Evolutionary conservation across 2,113 vertebrate species (phyloP).

Genomic region (Grallaria varia): DNA sequence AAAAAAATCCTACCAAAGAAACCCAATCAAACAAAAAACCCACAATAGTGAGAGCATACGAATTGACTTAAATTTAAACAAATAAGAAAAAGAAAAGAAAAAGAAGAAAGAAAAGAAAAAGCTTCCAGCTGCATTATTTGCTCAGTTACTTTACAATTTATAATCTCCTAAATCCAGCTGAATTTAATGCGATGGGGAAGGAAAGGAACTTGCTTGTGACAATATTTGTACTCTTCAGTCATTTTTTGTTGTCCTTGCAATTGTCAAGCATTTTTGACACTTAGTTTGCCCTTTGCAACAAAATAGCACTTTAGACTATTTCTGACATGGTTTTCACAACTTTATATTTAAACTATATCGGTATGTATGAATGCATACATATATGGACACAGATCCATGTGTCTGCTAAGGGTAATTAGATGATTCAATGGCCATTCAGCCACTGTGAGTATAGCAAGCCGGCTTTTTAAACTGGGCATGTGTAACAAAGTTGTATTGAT

Average conservation of each 20-base stretch:
- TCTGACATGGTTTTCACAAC: background rate
- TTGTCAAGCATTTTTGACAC: background rate
- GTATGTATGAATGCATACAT: background rate
- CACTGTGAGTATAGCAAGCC: background rate
- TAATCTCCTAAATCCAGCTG: background rate
- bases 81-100: too few relatives aligned
- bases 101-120: background rate
- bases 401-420: background rate
- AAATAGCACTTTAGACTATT: background rate
- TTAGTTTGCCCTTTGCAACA: background rate
- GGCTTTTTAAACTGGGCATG: background rate
- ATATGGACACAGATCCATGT: background rate
- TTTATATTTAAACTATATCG: fast-evolving
- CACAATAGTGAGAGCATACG: fast-evolving
- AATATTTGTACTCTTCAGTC: background rate
- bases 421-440: background rate
- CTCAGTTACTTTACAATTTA: background rate
- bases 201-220: background rate
- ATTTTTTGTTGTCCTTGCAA: background rate
- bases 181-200: background rate
- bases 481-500: background rate
- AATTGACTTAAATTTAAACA: background rate
- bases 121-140: background rate
- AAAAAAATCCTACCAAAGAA: background rate
- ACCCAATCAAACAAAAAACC: background rate